Base-by-base conservation (phyloP, 37 sponge, comb jelly and placozoan genomes). In the Haliclona indistincta region DNA sequence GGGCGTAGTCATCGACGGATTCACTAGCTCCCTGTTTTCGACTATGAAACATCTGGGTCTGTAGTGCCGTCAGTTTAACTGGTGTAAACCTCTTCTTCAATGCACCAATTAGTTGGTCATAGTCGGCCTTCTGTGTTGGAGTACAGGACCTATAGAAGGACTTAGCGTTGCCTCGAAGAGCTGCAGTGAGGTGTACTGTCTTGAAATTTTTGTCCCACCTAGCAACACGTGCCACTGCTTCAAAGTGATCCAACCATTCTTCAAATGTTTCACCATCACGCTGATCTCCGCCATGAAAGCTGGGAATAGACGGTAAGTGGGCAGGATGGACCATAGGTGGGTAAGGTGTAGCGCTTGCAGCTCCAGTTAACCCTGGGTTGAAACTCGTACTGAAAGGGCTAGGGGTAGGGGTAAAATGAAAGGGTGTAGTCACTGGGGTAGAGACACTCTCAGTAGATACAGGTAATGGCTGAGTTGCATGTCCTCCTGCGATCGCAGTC, bases 131-230 rank as follows among this genome's bases (percentile, higher is more conserved):
- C 68, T 77, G 78, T 5, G 17, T 38, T 1, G 73, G 51, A 0
- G 79, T 40, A 43, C 86, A 85, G 43, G 86, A 64, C 0, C 86
- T 73, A 43, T 85, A 86, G 47, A 86, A 86, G 49, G 86, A 32
- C 26, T 73, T 56, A 0, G 86, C 80, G 22, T 65, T 30, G 15
- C 79, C 86, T 23, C 47, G 22, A 41, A 86, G 62, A 22, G 74
- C 25, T 2, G 80, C 73, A 0, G 70, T 68, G 42, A 86, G 35
- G 49, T 86, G 64, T 2, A 72, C 86, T 7, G 78, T 36, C 63
- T 79, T 86, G 0, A 39, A 45, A 19, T 86, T 75, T 17, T 56
- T 64, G 37, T 51, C 61, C 66, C 67, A 81, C 29, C 43, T 2
- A 25, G 34, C 44, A 34, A 37, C 40, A 15, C 20, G 10, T 0